phyloP scores from a whole-genome alignment of 2,113 vertebrate genomes.

The Tragelaphus imberbis region DNA sequence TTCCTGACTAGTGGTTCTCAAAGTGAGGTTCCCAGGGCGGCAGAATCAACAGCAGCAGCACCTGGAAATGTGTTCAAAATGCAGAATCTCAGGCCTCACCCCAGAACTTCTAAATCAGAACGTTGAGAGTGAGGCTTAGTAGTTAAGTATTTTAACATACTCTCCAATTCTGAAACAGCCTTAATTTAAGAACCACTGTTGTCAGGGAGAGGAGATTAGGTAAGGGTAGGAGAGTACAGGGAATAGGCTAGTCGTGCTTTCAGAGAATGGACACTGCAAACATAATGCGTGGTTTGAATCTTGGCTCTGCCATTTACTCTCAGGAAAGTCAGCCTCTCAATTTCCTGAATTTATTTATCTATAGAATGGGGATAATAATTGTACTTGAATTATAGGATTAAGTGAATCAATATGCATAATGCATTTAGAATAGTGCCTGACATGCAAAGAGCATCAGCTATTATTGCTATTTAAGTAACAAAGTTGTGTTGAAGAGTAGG shows the following conservation, averaged over 20 bases:
- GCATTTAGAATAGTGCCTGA: background rate
- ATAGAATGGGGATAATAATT: background rate
- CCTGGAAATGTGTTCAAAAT: background rate
- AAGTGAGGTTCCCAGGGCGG: background rate
- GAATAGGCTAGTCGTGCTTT: background rate
- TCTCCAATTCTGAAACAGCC: background rate
- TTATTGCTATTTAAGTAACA: background rate
- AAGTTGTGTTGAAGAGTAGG: background rate
- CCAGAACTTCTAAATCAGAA: background rate
- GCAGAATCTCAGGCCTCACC: background rate
- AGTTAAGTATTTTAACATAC: background rate
- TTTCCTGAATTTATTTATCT: background rate
- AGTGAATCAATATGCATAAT: background rate
- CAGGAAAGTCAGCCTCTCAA: background rate
- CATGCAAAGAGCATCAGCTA: background rate
- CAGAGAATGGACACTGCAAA: background rate
- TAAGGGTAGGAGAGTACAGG: background rate
- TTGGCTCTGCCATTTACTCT: background rate
- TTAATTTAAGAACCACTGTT: background rate
- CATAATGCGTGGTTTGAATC: background rate
- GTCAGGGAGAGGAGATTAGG: background rate
- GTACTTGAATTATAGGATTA: background rate
- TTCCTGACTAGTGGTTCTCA: background rate
- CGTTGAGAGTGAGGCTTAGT: background rate
- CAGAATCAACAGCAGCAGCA: background rate